Evolutionary conservation across 64 coral and sea anemone species (phyloP), one percentile per base, ranked within the genome.

Genomic region (Actinia equina): DNA sequence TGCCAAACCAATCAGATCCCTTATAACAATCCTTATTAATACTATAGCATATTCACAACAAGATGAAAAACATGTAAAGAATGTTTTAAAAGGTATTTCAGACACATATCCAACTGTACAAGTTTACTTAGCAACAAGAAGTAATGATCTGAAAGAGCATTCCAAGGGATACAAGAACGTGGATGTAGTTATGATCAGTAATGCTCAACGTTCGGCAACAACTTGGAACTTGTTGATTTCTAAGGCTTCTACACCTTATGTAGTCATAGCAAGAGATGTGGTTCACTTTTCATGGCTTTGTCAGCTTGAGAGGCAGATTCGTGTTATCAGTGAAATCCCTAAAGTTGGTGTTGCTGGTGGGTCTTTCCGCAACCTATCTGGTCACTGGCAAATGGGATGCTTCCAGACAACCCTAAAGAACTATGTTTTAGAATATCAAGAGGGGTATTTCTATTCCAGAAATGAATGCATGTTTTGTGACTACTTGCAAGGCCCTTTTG

Each of bases 391-490:
- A 71, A 77, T 71, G 43, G 88, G 88, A 6, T 90, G 88, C 26
- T 83, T 57, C 41, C 88, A 90, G 65, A 74, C 59, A 49, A 90
- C 18, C 20, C 8, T 90, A 43, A 71, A 56, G n/a, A 90, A 90
- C 51, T 90, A 90, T 54, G 88, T 90, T 0, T 44, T 90, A 44
- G 64, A 85, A 76, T 90, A 90, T 55, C 77, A 82, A 41, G 88
- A 89, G 22, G 88, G 88, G 52, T 89, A 89, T 51, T 89, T 59
- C 30, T 79, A 89, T 71, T 89, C 88, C 26, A 89, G 52, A 58
- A 89, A 84, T 61, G 59, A 63, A 52, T 91, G 90, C 76, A 91
- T 91, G 90, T 91, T 49, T 25, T 91, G 90, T 67, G 76, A 87
- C 49, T 71, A 91, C 22, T 77, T 91, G 4, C 85, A 86, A 26